Base-by-base conservation (phyloP, 2,113 vertebrate genomes). In the Dasyornis broadbenti region DNA sequence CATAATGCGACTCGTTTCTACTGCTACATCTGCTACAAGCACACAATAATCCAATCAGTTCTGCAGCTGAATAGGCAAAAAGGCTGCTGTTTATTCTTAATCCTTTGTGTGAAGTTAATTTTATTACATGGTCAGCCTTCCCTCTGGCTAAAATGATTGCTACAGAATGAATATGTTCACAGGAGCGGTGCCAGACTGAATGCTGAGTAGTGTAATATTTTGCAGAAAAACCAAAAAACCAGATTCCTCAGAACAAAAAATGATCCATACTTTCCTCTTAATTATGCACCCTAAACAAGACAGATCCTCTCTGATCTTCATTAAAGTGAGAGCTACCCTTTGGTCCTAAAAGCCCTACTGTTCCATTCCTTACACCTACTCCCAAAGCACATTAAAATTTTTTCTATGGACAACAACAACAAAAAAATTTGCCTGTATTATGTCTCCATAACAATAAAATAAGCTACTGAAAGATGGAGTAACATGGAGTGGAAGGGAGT, bases 91-190 rank as follows among this genome's bases (percentile, higher is more conserved):
- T 94, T 61, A 65, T 57, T 88, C 88, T 66, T 92, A 72, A 88
- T 65, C 61, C 81, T 94, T 91, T 90, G 85, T 82, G 54, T 80
- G 33, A 76, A 77, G 54, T 80, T 92, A 53, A 82, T 87, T 95
- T 95, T 70, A 70, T 72, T 63, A 82, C 35, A 76, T 5, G 11
- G 70, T 70, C 54, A 66, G 76, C 60, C 72, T 71, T 89, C 79
- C 69, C 83, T 70, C 35, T 49, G 35, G 49, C 53, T 86, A 53
- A 86, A 93, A 59, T 11, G 39, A 89, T 37, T 84, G 60, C 86
- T 52, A 37, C 16, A 64, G 60, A 94, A 93, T 59, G 92, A 71
- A 91, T n/a, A 77, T 47, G 12, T 50, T 78, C 30, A 63, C 70
- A 78, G 44, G 49, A 90, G 35, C 60, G 66, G 16, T 18, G 40